Evolutionary conservation across 2,797 vertebrate species (phyloP).

Genomic region (Adelosebastes latens): DNA sequence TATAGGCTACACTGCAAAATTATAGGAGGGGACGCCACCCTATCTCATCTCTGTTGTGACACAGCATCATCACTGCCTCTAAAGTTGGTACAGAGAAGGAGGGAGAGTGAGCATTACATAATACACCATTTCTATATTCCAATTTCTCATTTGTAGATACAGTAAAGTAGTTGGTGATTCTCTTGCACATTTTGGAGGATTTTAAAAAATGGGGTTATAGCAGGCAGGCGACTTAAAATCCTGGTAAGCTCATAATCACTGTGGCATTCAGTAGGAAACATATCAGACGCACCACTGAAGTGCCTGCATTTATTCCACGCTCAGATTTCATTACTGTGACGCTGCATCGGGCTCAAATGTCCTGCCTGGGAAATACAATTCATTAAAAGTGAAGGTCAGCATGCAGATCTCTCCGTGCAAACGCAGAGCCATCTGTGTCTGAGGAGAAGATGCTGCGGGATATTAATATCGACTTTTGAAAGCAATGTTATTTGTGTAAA

Average conservation of each 20-base stretch:
- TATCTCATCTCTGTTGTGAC: constrained; percentile 6
- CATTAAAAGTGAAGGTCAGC: constrained; percentile 65
- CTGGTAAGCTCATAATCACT: constrained; percentile 70
- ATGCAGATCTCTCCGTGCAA: constrained; percentile 30
- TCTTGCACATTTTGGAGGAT: constrained; percentile 48
- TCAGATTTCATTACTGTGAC: constrained; percentile 18
- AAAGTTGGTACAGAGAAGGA: background rate
- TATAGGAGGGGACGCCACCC: background rate
- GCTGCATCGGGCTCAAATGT: constrained; percentile 46
- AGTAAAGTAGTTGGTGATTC: constrained; percentile 35
- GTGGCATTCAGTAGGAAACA: constrained; percentile 42
- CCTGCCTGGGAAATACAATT: constrained; percentile 37
- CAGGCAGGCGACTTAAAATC: constrained; percentile 60
- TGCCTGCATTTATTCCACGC: constrained; percentile 17
- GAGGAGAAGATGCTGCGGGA: constrained; percentile 22
- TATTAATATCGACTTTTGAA: background rate
- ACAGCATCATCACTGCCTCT: constrained; percentile 1
- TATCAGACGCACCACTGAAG: constrained; percentile 13
- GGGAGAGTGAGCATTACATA: background rate
- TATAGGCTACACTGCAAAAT: background rate
- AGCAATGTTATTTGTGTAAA: background rate
- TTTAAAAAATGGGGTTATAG: constrained; percentile 46
- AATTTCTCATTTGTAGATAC: background rate
- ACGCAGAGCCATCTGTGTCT: constrained; percentile 22
- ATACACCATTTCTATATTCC: background rate